Base-by-base conservation (phyloP, 2,888 invertebrate species). In the Dasypolia templi region DNA sequence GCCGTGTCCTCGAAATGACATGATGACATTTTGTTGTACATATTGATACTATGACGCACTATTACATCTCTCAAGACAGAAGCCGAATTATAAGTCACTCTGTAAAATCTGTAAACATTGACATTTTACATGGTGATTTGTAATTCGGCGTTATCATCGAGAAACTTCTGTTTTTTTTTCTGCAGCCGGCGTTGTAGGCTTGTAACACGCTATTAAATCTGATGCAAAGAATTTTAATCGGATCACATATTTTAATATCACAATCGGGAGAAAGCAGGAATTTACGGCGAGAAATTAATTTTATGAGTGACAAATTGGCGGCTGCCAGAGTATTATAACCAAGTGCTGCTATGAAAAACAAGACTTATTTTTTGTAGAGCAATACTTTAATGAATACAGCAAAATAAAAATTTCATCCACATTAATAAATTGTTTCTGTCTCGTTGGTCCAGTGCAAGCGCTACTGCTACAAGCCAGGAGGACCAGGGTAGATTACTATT, bases 221-320 rank as follows among this genome's bases (percentile, higher is more conserved):
- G 58, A 69, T 74, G 68, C 69, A 74, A 76, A 66, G 65, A 73
- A 73, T 74, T 78, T 79, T 76, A 68, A 77, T 82, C 62, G 51
- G 63, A 42, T 14, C 62, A 73, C 39, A 59, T 64, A 77, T 81
- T 79, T 82, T 82, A 79, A 82, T 79, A 82, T 76, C 55, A 35
- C 42, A 46, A 51, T 56, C 70, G 59, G 44, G 55, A 56, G 55
- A 69, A 76, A 65, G 79, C 62, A 61, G 53, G 35, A 79, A 76
- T 69, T 75, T 66, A 69, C 56, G 58, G 11, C 49, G 32, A 26
- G 39, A 82, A 77, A 76, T 66, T 55, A 72, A n/a, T 82, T 82
- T 70, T 42, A 32, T 49, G 32, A 64, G 46, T 81, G 75, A 81
- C 79, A 82, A 79, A 82, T 81, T 79, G 69, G 59, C 32, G 56